Evolutionary conservation across 2,888 invertebrate genomes (phyloP).

Genomic region (Listrodromus nycthemerus): DNA sequence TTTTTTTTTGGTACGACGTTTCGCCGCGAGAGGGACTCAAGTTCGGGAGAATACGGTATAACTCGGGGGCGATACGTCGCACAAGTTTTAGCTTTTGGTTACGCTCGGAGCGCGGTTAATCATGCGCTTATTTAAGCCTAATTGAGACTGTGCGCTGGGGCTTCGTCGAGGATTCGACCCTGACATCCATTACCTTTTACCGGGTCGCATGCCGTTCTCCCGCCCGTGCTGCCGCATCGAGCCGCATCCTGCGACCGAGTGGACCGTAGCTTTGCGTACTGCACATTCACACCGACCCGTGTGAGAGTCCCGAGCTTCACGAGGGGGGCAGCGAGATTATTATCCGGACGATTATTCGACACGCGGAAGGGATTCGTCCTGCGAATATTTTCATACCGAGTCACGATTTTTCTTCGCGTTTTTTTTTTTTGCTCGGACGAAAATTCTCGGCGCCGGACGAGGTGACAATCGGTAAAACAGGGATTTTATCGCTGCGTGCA

Average conservation of each 20-base stretch:
- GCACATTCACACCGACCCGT: neutral
- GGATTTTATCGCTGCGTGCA: neutral
- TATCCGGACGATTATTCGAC: neutral
- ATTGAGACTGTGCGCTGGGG: slow-evolving; percentile 77
- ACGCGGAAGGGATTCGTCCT: neutral
- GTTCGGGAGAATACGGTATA: slow-evolving; percentile 15
- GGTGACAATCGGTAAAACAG: neutral
- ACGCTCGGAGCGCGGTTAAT: slow-evolving; percentile 73
- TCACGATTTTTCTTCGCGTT: neutral
- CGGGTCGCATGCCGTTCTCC: slow-evolving; percentile 19
- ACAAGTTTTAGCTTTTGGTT: slow-evolving; percentile 6
- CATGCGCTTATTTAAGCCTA: slow-evolving; percentile 79
- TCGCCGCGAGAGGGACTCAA: neutral
- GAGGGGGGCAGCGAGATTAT: neutral
- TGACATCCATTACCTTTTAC: slow-evolving; percentile 82
- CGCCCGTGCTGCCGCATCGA: slow-evolving; percentile 43
- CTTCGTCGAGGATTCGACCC: slow-evolving; percentile 77
- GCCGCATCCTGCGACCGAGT: slow-evolving; percentile 38
- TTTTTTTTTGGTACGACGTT: neutral
- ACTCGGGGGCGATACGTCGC: neutral
- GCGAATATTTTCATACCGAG: neutral
- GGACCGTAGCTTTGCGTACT: neutral
- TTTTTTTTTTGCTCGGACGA: neutral
- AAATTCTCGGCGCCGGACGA: neutral
- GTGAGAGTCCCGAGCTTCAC: neutral